Conservation (phyloP, 2,888 invertebrate genomes). For the Drosophila villosipedis region DNA sequence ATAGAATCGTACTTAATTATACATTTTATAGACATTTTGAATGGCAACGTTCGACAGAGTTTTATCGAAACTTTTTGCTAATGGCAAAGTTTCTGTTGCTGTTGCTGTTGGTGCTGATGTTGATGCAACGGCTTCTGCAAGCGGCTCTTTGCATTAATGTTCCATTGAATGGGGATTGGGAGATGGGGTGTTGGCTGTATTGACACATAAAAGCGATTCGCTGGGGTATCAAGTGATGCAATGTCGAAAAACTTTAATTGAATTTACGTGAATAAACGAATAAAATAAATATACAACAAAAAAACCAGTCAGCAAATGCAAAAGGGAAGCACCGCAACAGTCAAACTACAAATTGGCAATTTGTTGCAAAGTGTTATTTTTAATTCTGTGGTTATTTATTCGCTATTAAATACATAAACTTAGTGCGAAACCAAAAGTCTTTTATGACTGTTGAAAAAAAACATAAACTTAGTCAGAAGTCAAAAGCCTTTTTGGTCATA, state of each 20-base stretch:
- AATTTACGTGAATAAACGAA: conserved; percentile 59
- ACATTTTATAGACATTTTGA: neutral
- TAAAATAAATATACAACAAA: neutral
- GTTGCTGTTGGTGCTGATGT: conserved; percentile 7
- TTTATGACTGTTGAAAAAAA: too few relatives aligned
- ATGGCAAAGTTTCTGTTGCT: conserved; percentile 38
- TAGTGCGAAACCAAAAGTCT: conserved; percentile 11
- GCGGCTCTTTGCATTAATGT: conserved; percentile 43
- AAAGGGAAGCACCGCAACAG: conserved; percentile 6
- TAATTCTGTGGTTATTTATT: conserved; percentile 75
- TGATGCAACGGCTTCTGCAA: conserved; percentile 32
- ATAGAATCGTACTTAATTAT: neutral
- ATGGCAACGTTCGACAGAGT: conserved; percentile 12
- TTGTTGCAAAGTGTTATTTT: conserved; percentile 65
- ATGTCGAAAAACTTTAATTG: conserved; percentile 70
- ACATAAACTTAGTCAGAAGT: neutral
- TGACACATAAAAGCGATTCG: conserved; percentile 23
- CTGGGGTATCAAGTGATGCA: conserved; percentile 46
- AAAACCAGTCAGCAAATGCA: conserved; percentile 9
- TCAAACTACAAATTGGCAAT: conserved; percentile 64
- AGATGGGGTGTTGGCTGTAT: neutral
- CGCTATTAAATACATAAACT: conserved; percentile 42
- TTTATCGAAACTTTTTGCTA: conserved; percentile 36
- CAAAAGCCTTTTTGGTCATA: conserved; percentile 16
- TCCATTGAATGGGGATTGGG: neutral